Conservation (phyloP, 2,888 invertebrate species). For the Metellina segmentata region DNA sequence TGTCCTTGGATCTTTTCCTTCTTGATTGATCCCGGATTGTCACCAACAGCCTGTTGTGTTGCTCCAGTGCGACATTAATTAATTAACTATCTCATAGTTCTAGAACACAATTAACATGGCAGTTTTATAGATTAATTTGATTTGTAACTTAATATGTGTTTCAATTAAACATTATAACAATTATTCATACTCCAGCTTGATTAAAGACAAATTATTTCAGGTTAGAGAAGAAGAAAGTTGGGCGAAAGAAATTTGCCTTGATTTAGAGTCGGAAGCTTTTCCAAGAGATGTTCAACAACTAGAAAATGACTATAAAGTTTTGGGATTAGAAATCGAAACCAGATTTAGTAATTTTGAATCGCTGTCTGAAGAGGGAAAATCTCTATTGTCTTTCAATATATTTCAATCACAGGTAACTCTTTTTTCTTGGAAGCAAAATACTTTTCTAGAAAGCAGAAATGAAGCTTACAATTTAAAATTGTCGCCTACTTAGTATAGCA, state of each 20-base stretch:
- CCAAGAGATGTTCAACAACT: slow-evolving; percentile 90
- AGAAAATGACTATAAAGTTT: slow-evolving; percentile 90
- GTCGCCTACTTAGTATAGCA: too few species aligned
- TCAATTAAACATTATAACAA: too few species aligned
- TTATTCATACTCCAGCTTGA: too few species aligned
- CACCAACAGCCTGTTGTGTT: too few species aligned
- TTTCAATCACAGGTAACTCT: slow-evolving; percentile 60
- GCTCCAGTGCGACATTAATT: too few species aligned
- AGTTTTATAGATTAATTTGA: too few species aligned
- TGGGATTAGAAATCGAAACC: slow-evolving; percentile 92
- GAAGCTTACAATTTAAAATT: too few species aligned
- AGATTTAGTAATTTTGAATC: slow-evolving; percentile 89
- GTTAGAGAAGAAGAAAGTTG: slow-evolving; percentile 92
- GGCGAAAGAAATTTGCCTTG: slow-evolving; percentile 89
- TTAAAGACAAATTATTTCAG: slow-evolving; percentile 81
- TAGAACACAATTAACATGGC: too few species aligned
- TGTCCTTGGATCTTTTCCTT: too few species aligned
- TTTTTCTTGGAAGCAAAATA: neutral
- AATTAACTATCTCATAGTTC: too few species aligned
- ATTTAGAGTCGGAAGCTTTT: slow-evolving; percentile 89
- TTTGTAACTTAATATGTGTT: too few species aligned
- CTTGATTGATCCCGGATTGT: too few species aligned
- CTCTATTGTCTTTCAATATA: slow-evolving; percentile 85
- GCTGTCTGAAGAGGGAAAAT: slow-evolving; percentile 88
- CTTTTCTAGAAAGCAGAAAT: neutral